These are phyloP conservation scores for Zaprionus bogoriensis DNA, from an alignment of 2,888 invertebrate species.

Conservation along the genomic window DNA sequence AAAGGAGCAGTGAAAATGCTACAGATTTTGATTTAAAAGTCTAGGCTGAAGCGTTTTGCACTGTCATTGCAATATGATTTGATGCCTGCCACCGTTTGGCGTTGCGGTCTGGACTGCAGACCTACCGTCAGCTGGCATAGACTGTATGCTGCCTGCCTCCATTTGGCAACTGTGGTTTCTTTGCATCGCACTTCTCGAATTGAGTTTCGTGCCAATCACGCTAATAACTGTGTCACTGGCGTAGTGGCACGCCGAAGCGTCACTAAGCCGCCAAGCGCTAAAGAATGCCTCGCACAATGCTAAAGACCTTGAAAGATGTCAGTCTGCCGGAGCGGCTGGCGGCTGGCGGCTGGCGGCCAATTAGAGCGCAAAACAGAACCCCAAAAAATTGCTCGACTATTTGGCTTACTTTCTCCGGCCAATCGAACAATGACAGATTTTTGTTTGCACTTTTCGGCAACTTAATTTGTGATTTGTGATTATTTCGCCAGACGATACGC, in stretches of 20 bases:
- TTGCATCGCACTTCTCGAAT: conserved; percentile 32
- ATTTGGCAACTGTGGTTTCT: conserved; percentile 52
- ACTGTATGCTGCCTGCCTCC: too few species aligned
- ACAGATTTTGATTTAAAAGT: conserved; percentile 60
- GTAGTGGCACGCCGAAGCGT: conserved; percentile 60
- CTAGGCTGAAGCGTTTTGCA: conserved; percentile 49
- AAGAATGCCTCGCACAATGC: conserved; percentile 49
- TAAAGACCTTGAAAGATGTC: conserved; percentile 66
- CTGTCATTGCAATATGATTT: conserved; percentile 59
- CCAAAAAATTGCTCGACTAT: conserved; percentile 33
- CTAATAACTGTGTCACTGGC: conserved; percentile 76
- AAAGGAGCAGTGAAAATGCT: conserved; percentile 23
- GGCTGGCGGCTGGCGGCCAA: too few species aligned
- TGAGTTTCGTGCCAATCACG: conserved; percentile 70
- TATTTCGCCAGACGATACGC: conserved; percentile 56
- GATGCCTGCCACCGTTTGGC: conserved; percentile 64
- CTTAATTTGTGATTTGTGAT: conserved; percentile 41
- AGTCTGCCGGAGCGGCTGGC: conserved; percentile 15
- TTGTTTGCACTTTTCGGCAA: conserved; percentile 43
- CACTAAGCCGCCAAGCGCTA: conserved; percentile 56
- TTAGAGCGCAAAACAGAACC: conserved; percentile 64
- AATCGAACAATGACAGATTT: conserved; percentile 53
- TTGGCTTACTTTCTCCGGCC: conserved; percentile 70
- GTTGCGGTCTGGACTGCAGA: conserved; percentile 58
- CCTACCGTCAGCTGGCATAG: conserved; percentile 58